Base-by-base conservation (phyloP, 2,113 vertebrate species). In the Anolis sagrei region DNA sequence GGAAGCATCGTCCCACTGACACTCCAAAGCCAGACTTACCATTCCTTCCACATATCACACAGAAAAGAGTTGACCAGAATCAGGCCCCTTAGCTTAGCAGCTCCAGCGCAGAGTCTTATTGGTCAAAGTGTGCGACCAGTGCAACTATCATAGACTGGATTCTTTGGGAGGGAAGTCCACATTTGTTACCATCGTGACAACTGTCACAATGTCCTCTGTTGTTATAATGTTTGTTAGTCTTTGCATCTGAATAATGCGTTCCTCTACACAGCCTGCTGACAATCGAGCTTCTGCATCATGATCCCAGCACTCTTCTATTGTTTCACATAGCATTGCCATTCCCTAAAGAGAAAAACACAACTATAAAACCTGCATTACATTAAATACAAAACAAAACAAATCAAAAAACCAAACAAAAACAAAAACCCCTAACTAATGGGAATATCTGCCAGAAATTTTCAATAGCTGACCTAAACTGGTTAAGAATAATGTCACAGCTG, bases 301-400 rank as follows among this genome's bases (percentile, higher is more conserved):
- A 97, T 99, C 99, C 99, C 99, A 99, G 93, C 99, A 99, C 89
- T 99, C 99, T 95, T 99, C 98, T 88, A 98, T 98, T 0, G 99
- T 99, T 86, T 99, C 98, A 3, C 98, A 99, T 14, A 99, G 97
- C 97, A 98, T 97, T 32, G 97, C 96, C 96, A 99, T 97, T n/a
- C 99, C 98, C 99, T 99, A 79, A 34, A 85, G 94, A 25, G 16
- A 84, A 1, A 76, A 85, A 27, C 4, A 0, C 4, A 21, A 54
- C 29, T 0, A 25, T 0, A 44, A 39, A 68, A 11, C 7, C 5
- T 5, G 13, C 23, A 48, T 62, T 1, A 74, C 10, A 62, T 48
- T 82, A 25, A 82, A 70, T 54, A 7, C 29, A 72, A 70, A 34
- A n/a, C n/a, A n/a, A n/a, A n/a, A n/a, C n/a, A n/a, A n/a, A n/a